Evolutionary conservation across 2,888 invertebrate genomes (phyloP), one percentile per base, ranked within the genome.

Genomic region (Drosophila greeni): DNA sequence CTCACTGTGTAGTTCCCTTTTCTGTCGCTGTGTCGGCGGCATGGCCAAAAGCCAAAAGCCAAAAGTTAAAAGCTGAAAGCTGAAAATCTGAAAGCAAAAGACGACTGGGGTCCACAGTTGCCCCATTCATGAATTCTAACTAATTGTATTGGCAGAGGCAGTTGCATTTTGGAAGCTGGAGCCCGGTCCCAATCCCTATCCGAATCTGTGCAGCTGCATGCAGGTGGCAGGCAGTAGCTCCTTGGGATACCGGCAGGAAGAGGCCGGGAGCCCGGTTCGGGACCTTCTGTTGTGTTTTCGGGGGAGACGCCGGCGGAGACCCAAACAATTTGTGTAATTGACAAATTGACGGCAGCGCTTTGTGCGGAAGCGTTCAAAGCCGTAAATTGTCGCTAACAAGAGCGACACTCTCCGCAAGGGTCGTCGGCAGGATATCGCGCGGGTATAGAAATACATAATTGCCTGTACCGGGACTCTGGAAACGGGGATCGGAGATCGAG

Each of bases 241-340:
- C 68, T 69, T 66, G 72, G 82, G 70, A 64, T 54, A 52, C 48
- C 56, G 71, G 69, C 78, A 78, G 78, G 78, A 78, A 82, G 73
- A 72, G 53, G 49, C 70, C n/a, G 23, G 8, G 64, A 58, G 68
- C 72, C 62, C 75, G 72, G 57, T 68, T 66, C 71, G 71, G 69
- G 70, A 58, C 66, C 72, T 77, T 74, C 62, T 70, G 45, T 51
- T 67, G 47, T 56, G 42, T 43, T 59, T 40, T 45, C 66, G 70
- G 62, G 68, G 59, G 56, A 70, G 60, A 66, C 66, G 62, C 66
- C 70, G 74, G 29, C 12, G 29, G 29, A 14, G 29, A 67, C 61
- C 72, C 73, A 76, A 83, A 86, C 85, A 85, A 86, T 87, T 86
- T 86, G 85, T 84, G 84, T 86, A 86, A 86, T 86, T 86, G 86